Conservation (phyloP, 2,888 invertebrate species). For the Drosophila imparisetae region DNA sequence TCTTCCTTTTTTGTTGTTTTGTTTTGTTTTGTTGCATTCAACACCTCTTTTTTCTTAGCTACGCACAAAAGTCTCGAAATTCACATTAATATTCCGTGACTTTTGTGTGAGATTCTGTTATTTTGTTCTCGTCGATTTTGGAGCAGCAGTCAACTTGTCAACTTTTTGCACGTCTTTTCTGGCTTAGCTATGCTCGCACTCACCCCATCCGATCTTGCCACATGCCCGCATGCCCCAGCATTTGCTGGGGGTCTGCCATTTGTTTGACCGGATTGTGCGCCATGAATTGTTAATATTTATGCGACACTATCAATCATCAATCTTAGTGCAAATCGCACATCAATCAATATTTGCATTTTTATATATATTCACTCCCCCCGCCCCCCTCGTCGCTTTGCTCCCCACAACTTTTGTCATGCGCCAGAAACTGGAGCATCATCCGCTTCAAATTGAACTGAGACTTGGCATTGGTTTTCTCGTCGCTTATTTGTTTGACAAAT, state of each 20-base stretch:
- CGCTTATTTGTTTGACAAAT: conserved; percentile 60
- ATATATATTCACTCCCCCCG: background rate
- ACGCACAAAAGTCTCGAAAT: conserved; percentile 16
- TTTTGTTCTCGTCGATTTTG: conserved; percentile 3
- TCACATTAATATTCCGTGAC: conserved; percentile 69
- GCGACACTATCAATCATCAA: conserved; percentile 78
- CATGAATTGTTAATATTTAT: conserved; percentile 79
- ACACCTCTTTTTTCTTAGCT: conserved; percentile 26
- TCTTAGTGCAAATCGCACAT: conserved; percentile 56
- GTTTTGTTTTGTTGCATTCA: conserved; percentile 31
- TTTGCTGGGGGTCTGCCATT: conserved; percentile 13
- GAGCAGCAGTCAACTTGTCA: conserved; percentile 33
- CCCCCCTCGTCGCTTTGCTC: background rate
- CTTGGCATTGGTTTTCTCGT: conserved; percentile 25
- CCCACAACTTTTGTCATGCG: conserved; percentile 7
- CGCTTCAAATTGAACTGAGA: conserved; percentile 20
- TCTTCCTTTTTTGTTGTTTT: conserved; percentile 14
- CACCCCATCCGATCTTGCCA: background rate
- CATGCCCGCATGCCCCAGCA: background rate
- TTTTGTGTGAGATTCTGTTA: conserved; percentile 53
- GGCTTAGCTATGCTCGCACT: background rate
- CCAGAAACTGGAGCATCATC: conserved; percentile 38
- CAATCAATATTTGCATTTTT: conserved; percentile 70
- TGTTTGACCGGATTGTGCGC: conserved; percentile 57
- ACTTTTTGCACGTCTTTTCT: conserved; percentile 38